phyloP scores from a whole-genome alignment of 2,113 vertebrate genomes.

The Amazona guildingii region DNA sequence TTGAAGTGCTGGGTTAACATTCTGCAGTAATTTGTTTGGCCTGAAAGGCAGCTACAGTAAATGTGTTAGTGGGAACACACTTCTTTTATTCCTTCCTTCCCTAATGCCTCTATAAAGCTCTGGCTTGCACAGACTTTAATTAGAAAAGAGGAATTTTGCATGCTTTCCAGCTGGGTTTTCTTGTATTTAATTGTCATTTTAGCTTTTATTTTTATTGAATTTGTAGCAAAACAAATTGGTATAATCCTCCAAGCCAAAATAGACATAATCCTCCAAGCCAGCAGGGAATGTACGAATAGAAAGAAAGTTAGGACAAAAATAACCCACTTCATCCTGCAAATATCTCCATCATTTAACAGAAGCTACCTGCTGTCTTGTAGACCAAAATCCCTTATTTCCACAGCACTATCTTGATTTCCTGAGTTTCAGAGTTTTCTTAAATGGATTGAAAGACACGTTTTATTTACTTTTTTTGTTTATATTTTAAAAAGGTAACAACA shows the following conservation, averaged over 20 bases:
- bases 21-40: not conserved
- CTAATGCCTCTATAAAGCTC: conserved; percentile 9
- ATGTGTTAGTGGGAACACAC: not conserved
- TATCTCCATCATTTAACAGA: conserved; percentile 7
- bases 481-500: not conserved
- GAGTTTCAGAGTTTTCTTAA: not conserved
- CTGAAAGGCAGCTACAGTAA: conserved; percentile 3
- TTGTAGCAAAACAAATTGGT: conserved; percentile 54
- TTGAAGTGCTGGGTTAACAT: not conserved
- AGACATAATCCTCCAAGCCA: conserved; percentile 36
- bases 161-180: conserved; percentile 50
- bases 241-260: conserved; percentile 54
- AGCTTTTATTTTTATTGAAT: conserved; percentile 64
- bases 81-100: conserved; percentile 8
- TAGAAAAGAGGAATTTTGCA: conserved; percentile 54
- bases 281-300: conserved; percentile 34
- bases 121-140: conserved; percentile 45
- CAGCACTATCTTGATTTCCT: not conserved
- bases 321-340: conserved; percentile 2
- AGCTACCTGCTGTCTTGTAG: not conserved
- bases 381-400: not conserved
- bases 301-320: conserved; percentile 52
- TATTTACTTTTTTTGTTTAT: not conserved
- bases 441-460: not conserved
- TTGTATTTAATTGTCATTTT: conserved; percentile 61